Percentiles rank a stretch among this genome's conserved stretches.
Evolutionary conservation across 2,797 vertebrate species (phyloP).

Genomic region (Triplophysa yarkandensis): DNA sequence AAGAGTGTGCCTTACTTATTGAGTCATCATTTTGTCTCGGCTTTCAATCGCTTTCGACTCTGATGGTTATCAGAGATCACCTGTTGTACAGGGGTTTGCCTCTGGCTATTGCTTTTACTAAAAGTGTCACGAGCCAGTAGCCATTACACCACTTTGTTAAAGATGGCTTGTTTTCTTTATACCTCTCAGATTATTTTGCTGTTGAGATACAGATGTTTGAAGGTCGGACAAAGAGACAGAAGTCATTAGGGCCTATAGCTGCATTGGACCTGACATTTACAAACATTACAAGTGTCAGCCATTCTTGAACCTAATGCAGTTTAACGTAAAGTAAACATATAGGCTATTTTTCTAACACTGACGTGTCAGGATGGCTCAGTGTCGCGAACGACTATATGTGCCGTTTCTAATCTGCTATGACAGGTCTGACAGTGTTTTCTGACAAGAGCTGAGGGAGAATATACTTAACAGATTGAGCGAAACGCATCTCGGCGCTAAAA

Average conservation of each 20-base stretch:
- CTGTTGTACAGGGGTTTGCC: not conserved
- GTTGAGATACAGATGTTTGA: not conserved
- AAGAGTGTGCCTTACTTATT: not conserved
- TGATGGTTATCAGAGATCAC: conserved; percentile 20
- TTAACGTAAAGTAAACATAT: conserved; percentile 56
- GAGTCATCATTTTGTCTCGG: not conserved
- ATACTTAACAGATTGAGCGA: conserved; percentile 39
- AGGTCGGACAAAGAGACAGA: conserved; percentile 2
- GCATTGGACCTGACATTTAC: conserved; percentile 31
- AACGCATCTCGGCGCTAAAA: conserved; percentile 16
- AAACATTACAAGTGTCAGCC: conserved; percentile 36
- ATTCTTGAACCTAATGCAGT: conserved; percentile 35
- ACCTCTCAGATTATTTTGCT: conserved; percentile 3
- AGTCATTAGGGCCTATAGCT: conserved; percentile 28
- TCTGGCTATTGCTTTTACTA: conserved; percentile 5
- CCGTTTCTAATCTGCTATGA: conserved; percentile 49
- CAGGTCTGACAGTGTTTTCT: conserved; percentile 48
- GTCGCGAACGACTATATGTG: conserved; percentile 41
- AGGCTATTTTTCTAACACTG: conserved; percentile 47
- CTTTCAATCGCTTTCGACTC: not conserved
- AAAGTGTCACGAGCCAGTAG: conserved; percentile 1
- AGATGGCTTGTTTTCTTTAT: conserved; percentile 16
- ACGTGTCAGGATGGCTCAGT: conserved; percentile 45
- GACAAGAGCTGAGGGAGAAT: conserved; percentile 43
- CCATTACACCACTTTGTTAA: conserved; percentile 8